Percentiles rank a stretch among this genome's conserved stretches.
phyloP scores from a whole-genome alignment of 2,888 invertebrate species.

The Nematopogon swammerdamellus region DNA sequence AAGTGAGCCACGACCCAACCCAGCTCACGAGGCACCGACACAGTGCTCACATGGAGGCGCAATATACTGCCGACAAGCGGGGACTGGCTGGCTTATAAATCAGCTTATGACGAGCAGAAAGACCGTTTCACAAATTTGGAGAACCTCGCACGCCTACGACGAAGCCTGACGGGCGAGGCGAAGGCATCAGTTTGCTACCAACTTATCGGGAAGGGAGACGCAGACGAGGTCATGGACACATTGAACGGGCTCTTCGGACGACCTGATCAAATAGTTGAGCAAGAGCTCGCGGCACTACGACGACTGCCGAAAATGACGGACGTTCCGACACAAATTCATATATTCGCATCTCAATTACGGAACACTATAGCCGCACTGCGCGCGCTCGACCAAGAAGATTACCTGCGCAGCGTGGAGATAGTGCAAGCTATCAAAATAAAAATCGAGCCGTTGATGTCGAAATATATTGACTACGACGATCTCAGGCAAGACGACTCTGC shows the following conservation, averaged over 20 bases:
- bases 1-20: not conserved
- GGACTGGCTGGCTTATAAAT: not conserved
- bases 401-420: not conserved
- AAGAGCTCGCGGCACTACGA: not conserved
- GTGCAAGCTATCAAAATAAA: not conserved
- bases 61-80: not conserved
- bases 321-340: not conserved
- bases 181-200: not conserved
- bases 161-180: not conserved
- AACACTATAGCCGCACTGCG: not conserved
- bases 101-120: not conserved
- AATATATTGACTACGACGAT: not conserved
- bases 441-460: not conserved
- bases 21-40: not conserved
- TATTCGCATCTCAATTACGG: not conserved
- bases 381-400: not conserved
- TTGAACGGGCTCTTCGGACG: not conserved
- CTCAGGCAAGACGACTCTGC: not conserved
- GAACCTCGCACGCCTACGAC: slow-evolving; percentile 1
- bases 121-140: not conserved
- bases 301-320: not conserved
- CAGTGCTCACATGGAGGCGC: not conserved
- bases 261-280: not conserved
- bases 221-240: not conserved
- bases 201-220: not conserved